Evolutionary conservation across 2,113 vertebrate species (phyloP).

Genomic region (Cololabis saira): DNA sequence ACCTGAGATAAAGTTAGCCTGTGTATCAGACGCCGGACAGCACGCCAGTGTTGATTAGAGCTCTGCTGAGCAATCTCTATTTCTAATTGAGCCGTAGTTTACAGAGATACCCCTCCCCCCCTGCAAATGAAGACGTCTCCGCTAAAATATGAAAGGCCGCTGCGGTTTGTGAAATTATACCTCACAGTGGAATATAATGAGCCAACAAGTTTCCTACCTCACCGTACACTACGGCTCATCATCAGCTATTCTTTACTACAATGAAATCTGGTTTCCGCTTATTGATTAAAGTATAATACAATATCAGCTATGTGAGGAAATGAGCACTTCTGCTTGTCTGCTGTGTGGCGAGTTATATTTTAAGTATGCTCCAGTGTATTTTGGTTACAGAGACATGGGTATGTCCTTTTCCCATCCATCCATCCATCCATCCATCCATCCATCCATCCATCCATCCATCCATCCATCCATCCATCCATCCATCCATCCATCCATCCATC

Average conservation of each 20-base stretch:
- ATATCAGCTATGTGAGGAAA: conserved; percentile 35
- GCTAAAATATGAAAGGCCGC: conserved; percentile 26
- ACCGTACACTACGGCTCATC: conserved; percentile 24
- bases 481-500: too few relatives aligned
- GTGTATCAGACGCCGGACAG: conserved; percentile 61
- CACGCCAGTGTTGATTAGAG: conserved; percentile 63
- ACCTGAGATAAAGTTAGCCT: conserved; percentile 61
- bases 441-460: too few relatives aligned
- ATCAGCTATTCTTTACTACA: conserved; percentile 29
- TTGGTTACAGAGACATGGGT: background rate
- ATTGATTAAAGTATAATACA: conserved; percentile 36
- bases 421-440: too few relatives aligned
- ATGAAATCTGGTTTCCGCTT: conserved; percentile 19
- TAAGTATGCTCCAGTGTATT: conserved; percentile 11
- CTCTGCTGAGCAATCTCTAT: conserved; percentile 51
- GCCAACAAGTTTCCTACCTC: conserved; percentile 9
- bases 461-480: too few relatives aligned
- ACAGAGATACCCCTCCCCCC: conserved; percentile 20
- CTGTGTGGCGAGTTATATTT: conserved; percentile 25
- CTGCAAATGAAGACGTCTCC: conserved; percentile 18
- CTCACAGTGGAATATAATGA: conserved; percentile 21
- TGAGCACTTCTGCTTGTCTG: conserved; percentile 10
- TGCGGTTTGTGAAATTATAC: conserved; percentile 23
- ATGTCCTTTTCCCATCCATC: too few relatives aligned
- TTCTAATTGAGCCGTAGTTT: conserved; percentile 55